Conservation (phyloP, 2,113 vertebrate species). For the Piprites chloris region DNA sequence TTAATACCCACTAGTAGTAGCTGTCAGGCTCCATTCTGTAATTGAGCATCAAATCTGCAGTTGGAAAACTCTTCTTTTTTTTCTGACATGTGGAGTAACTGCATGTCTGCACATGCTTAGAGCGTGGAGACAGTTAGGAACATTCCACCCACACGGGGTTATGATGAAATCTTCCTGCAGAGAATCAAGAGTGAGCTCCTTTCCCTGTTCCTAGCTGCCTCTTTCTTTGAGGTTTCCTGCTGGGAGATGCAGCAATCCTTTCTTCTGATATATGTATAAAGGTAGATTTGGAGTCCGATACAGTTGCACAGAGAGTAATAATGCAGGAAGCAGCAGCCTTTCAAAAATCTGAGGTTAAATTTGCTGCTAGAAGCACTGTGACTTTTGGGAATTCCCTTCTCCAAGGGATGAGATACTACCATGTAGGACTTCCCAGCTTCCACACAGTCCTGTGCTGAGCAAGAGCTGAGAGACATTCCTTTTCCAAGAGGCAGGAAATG, state of each 20-base stretch:
- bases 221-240: not conserved
- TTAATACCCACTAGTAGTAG: not conserved
- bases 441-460: not conserved
- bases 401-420: not conserved
- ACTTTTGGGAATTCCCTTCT: not conserved
- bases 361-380: not conserved
- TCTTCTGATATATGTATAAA: not conserved
- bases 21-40: constrained; percentile 32
- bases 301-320: not conserved
- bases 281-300: not conserved
- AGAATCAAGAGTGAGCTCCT: not conserved
- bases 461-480: not conserved
- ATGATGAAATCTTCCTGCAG: not conserved
- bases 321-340: not conserved
- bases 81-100: not conserved
- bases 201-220: not conserved
- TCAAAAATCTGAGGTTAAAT: not conserved
- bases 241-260: not conserved
- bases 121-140: not conserved
- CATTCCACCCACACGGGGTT: not conserved
- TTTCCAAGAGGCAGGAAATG: not conserved
- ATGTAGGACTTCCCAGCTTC: not conserved
- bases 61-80: not conserved
- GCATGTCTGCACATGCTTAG: not conserved
- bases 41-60: constrained; percentile 5